Base-by-base conservation (phyloP, 2,797 vertebrate species). In the Heterohyrax brucei region DNA sequence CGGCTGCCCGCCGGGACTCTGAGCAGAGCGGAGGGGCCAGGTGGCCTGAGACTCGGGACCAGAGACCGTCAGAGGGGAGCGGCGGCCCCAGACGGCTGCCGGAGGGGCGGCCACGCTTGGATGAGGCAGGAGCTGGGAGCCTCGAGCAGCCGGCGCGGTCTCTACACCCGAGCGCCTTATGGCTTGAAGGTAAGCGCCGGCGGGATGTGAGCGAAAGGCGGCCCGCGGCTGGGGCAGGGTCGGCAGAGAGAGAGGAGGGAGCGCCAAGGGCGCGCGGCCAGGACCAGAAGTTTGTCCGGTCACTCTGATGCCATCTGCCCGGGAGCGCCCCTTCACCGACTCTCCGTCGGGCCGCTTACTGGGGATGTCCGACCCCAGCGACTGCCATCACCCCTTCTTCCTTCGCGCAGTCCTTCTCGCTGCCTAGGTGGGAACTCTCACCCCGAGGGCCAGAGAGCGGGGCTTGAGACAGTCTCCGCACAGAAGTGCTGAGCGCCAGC, bases 171-270 rank as follows among this genome's bases (percentile, higher is more conserved):
- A 75, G 91, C 97, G 14, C 97, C 98, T 0, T 98, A 99, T 98
- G 98, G 98, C 98, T 98, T 99, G 98, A 99, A 98, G 98, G 98
- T 99, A 98, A 98, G 98, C 66, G 28, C 50, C 44, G 0, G n/a
- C 66, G 0, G 62, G 73, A 26, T 6, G 70, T 64, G 64, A 50
- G 59, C 16, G 79, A 21, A 48, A 1, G 88, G 82, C 72, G 39
- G n/a, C 46, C 28, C 2, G 9, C 33, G 79, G 8, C 78, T 46
- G 7, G 24, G 50, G 13, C 53, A 0, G 46, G 78, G 83, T 59
- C 19, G 0, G 0, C 62, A 0, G 50, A 59, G n/a, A 66, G 75
- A 46, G 76, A 48, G 18, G 24, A 18, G 75, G 26, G n/a, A 68
- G 56, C 66, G 19, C 72, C 6, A 56, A 21, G 72, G 62, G 89